These are phyloP conservation scores for Drosophila teissieri DNA, from an alignment of 1,140 invertebrate genomes.

Conservation along the genomic window DNA sequence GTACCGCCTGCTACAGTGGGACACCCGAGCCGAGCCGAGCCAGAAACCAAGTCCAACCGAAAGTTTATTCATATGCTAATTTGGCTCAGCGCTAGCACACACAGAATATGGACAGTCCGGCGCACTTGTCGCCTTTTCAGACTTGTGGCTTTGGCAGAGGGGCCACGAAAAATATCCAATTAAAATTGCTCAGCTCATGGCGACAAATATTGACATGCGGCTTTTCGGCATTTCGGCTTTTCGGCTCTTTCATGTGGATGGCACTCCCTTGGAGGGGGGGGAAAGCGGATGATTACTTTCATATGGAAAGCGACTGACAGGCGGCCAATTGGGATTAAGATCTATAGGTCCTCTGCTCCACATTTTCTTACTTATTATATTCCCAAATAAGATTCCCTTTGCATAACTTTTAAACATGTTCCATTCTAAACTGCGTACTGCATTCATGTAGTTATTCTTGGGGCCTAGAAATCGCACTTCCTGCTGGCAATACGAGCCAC, in stretches of 20 bases:
- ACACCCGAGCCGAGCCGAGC: slow-evolving; percentile 12
- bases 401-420: neutral
- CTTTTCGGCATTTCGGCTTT: slow-evolving; percentile 44
- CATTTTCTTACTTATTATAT: no score
- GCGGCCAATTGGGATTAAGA: neutral
- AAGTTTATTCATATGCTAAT: slow-evolving; percentile 80
- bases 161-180: slow-evolving; percentile 65
- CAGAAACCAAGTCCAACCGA: slow-evolving; percentile 33
- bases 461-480: neutral
- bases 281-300: slow-evolving; percentile 20
- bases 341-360: neutral
- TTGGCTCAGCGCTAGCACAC: slow-evolving; percentile 61
- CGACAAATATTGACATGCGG: slow-evolving; percentile 64
- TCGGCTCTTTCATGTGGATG: slow-evolving; percentile 28
- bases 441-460: no score
- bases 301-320: slow-evolving; percentile 37
- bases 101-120: slow-evolving; percentile 51
- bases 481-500: slow-evolving; percentile 7
- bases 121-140: slow-evolving; percentile 50
- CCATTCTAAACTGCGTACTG: neutral
- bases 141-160: slow-evolving; percentile 48
- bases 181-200: slow-evolving; percentile 63
- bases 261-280: slow-evolving; percentile 21
- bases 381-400: no score
- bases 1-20: slow-evolving; percentile 46